Evolutionary conservation across 2,113 vertebrate genomes (phyloP), one percentile per base, ranked within the genome.

Genomic region (Melanotaenia duboulayi): DNA sequence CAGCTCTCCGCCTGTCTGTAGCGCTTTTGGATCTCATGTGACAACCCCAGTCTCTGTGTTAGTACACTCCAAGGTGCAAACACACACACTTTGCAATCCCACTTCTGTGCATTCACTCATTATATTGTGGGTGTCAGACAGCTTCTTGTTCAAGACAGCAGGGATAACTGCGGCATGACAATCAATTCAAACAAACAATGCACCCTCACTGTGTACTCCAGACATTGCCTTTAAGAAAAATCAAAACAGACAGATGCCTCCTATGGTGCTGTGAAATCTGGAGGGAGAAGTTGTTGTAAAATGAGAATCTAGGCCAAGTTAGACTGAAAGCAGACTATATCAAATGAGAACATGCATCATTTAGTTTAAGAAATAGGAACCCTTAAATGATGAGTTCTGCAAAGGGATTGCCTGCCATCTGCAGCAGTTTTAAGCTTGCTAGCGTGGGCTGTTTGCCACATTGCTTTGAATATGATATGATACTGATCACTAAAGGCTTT

Each of bases 1-100:
- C 62, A 10, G 76, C 77, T 88, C 85, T 73, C 84, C 89, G 81
- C n/a, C 44, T 73, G 74, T 44, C 42, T 78, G 76, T 22, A 14
- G 72, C 23, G 54, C 54, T 68, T 76, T 46, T 73, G 10, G 8
- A 78, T 82, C 63, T 89, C 79, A 71, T 74, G 58, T 85, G 80
- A 86, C 80, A 77, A 74, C 55, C 42, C 42, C 28, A 23, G 7
- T 72, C 52, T 74, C 62, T n/a, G 19, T 68, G 59, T 55, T 77
- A 79, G 69, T 35, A 57, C 37, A 37, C 57, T 39, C 23, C 28
- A 35, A 57, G 62, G 50, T 68, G 51, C 79, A 68, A n/a, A 76
- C 11, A 52, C 55, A 57, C 19, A 40, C 20, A 40, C 64, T 64
- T 44, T 28, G 71, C 80, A 81, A 78, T 63, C 49, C 58, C 52